A percentile compares a stretch with the other conserved stretches of the same genome.
phyloP scores from a whole-genome alignment of 1,140 invertebrate genomes.

The Brachionus paranguensis region DNA sequence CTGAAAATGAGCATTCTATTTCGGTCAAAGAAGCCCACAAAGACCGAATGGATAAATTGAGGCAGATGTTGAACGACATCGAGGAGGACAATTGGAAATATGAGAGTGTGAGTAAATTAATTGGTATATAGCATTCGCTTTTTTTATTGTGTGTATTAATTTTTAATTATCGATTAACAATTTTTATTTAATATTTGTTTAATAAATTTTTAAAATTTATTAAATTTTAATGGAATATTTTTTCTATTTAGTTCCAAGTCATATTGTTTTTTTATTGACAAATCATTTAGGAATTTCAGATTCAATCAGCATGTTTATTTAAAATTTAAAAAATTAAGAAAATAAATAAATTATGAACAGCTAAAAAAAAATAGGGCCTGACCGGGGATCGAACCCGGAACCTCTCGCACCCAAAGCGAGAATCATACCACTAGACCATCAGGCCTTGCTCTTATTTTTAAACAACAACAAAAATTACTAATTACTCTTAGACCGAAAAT shows the following conservation, averaged over 20 bases:
- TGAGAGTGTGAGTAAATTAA: slow-evolving; percentile 6
- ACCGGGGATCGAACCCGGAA: background rate
- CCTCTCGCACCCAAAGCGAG: background rate
- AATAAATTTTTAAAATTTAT: slow-evolving; percentile 1
- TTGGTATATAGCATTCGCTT: slow-evolving; percentile 11
- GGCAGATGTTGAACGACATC: slow-evolving; percentile 11
- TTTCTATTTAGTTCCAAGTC: background rate
- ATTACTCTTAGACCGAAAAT: background rate
- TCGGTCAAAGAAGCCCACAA: slow-evolving; percentile 33
- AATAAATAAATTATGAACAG: background rate
- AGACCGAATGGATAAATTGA: slow-evolving; percentile 9
- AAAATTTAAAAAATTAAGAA: background rate
- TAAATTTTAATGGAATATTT: background rate
- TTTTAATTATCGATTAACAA: background rate
- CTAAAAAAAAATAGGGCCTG: background rate
- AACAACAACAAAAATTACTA: too few species aligned
- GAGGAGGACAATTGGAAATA: slow-evolving; percentile 38
- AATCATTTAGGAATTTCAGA: background rate
- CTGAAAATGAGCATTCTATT: slow-evolving; percentile 20
- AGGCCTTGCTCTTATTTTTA: background rate
- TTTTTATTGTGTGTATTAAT: background rate
- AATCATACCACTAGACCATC: slow-evolving; percentile 11
- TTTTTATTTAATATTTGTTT: background rate
- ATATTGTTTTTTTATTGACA: background rate
- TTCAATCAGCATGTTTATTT: background rate